Percentiles rank a stretch among this genome's conserved stretches.
These are phyloP conservation scores for Nyctibius grandis DNA, from an alignment of 2,797 vertebrate species.

Conservation along the genomic window DNA sequence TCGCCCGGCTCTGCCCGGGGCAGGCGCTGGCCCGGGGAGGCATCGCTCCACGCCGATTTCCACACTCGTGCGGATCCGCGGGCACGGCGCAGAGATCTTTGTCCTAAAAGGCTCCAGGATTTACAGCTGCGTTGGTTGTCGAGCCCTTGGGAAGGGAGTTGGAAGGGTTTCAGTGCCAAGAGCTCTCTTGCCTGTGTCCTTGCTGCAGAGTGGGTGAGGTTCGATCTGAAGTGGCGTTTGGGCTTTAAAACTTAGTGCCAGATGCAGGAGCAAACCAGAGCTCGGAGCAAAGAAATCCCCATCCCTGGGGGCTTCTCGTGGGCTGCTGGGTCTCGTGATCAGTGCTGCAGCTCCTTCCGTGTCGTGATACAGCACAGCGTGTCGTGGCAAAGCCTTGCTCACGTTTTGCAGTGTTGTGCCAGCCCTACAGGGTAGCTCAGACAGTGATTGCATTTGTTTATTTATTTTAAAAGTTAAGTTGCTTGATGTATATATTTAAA, in stretches of 20 bases:
- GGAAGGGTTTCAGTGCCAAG: background rate
- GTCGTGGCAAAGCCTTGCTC: fast-evolving
- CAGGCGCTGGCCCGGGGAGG: background rate
- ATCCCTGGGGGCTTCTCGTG: background rate
- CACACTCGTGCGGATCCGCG: background rate
- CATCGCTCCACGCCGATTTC: background rate
- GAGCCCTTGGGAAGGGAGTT: background rate
- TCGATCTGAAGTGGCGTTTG: background rate
- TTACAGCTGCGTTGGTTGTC: background rate
- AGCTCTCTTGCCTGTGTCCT: background rate
- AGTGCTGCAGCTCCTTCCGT: background rate
- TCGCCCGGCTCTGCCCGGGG: fast-evolving
- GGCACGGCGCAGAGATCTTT: background rate
- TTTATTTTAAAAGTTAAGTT: background rate
- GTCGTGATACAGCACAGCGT: fast-evolving
- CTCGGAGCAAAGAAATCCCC: background rate
- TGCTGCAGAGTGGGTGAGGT: background rate
- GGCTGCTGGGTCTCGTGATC: background rate
- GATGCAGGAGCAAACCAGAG: fast-evolving
- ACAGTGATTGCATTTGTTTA: background rate
- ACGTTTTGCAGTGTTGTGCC: fast-evolving
- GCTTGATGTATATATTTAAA: fast-evolving
- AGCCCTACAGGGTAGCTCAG: background rate
- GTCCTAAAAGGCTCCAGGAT: background rate
- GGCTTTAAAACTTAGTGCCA: background rate